Evolutionary conservation across 1,140 invertebrate species (phyloP).

Genomic region (Elymnias hypermnestra): DNA sequence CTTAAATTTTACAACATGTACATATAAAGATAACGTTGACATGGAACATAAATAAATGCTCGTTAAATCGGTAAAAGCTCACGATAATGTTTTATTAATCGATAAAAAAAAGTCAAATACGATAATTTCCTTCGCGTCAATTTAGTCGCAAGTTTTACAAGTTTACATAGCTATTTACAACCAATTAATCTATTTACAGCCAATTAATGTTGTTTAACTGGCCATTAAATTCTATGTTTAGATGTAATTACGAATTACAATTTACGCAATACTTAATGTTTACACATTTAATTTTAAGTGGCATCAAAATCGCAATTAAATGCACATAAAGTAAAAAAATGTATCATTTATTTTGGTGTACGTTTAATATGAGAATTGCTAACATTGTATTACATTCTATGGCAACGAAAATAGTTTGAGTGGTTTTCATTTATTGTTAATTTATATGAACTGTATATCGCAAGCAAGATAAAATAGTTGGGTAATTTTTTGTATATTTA

Average conservation of each 20-base stretch:
- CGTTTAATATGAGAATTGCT: too few relatives aligned
- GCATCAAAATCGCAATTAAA: conserved; percentile 9
- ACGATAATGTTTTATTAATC: conserved; percentile 8
- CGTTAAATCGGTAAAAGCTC: conserved; percentile 2
- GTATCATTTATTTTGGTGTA: too few relatives aligned
- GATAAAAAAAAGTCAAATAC: background rate
- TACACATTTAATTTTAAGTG: conserved; percentile 2
- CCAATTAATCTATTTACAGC: conserved; percentile 1
- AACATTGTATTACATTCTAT: too few relatives aligned
- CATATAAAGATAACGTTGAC: conserved; percentile 2
- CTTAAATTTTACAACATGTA: too few relatives aligned
- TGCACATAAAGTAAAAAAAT: too few relatives aligned
- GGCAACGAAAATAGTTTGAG: too few relatives aligned
- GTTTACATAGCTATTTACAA: background rate
- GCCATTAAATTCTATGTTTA: conserved; percentile 3
- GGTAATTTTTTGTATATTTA: too few relatives aligned
- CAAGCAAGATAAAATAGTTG: too few relatives aligned
- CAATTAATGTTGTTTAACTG: conserved; percentile 6
- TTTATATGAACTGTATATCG: too few relatives aligned
- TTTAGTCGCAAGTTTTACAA: background rate
- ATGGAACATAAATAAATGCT: conserved; percentile 2
- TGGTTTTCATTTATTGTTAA: too few relatives aligned
- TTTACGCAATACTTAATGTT: conserved; percentile 4
- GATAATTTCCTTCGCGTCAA: background rate
- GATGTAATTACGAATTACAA: conserved; percentile 5